Conservation (phyloP, 2,888 invertebrate species). For the Xanthia icteritia region DNA sequence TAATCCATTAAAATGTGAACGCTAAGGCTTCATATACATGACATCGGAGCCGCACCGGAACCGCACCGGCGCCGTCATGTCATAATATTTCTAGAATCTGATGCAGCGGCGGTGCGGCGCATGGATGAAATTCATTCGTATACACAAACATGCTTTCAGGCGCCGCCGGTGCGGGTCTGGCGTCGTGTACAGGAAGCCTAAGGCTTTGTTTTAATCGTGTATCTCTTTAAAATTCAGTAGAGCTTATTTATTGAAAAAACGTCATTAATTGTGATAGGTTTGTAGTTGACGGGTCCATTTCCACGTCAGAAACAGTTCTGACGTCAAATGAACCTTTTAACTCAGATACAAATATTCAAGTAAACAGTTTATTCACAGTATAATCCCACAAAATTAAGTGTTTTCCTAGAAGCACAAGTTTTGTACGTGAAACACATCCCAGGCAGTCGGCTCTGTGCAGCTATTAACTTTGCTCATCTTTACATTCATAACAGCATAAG, state of each 20-base stretch:
- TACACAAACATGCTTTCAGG: too few relatives aligned
- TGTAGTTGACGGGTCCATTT: conserved; percentile 20
- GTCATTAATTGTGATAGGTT: neutral
- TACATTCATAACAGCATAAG: neutral
- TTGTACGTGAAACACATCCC: neutral
- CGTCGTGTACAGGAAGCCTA: too few relatives aligned
- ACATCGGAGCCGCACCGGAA: too few relatives aligned
- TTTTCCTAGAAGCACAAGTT: conserved; percentile 8
- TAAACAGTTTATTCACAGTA: neutral
- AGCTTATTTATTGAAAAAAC: neutral
- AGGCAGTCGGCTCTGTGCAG: neutral
- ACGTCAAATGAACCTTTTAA: conserved; percentile 32
- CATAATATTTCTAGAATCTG: too few relatives aligned
- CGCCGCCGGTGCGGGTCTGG: too few relatives aligned
- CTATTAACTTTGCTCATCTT: neutral
- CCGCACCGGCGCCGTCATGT: too few relatives aligned
- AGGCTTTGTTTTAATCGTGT: neutral
- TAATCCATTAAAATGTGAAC: neutral
- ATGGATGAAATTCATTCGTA: too few relatives aligned
- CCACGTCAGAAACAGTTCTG: conserved; percentile 28
- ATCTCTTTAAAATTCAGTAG: neutral
- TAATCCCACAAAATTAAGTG: neutral
- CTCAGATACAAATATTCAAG: conserved; percentile 20
- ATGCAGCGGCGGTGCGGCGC: too few relatives aligned
- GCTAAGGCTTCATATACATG: too few relatives aligned